A percentile compares a stretch with the other conserved stretches of the same genome.
These are phyloP conservation scores for Paracanthobrama guichenoti DNA, from an alignment of 2,113 vertebrate genomes.

Conservation along the genomic window DNA sequence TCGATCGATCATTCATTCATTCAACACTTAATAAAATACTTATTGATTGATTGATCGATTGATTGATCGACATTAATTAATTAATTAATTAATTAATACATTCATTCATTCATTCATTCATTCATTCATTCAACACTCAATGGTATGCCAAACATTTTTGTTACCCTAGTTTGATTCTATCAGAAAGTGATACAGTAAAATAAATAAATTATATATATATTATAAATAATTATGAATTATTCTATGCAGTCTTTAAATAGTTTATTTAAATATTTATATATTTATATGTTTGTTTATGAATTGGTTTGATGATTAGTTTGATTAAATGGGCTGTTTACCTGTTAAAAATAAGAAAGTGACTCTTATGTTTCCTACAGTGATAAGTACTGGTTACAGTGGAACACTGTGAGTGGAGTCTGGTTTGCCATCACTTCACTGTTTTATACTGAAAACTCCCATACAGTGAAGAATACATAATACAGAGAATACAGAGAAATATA, in stretches of 20 bases:
- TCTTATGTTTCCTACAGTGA: background rate
- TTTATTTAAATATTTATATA: too few relatives aligned
- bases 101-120: too few relatives aligned
- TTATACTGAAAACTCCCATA: background rate
- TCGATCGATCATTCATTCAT: too few relatives aligned
- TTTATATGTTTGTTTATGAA: background rate
- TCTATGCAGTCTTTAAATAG: too few relatives aligned
- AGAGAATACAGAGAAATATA: too few relatives aligned
- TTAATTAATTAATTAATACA: fast-evolving
- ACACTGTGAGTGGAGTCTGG: background rate
- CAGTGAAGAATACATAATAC: background rate
- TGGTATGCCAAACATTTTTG: background rate
- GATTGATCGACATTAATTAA: too few relatives aligned
- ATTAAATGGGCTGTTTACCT: background rate
- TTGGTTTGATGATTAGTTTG: background rate
- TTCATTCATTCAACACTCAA: background rate
- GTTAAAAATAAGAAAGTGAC: background rate
- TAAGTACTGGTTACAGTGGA: background rate
- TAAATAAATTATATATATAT: too few relatives aligned
- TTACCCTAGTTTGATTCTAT: background rate
- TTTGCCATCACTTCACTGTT: background rate
- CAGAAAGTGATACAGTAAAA: background rate
- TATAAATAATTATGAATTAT: too few relatives aligned
- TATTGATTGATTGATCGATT: too few relatives aligned
- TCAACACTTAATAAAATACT: too few relatives aligned